Evolutionary conservation across 2,113 vertebrate genomes (phyloP), one percentile per base, ranked within the genome.

Genomic region (Phalacrocorax aristotelis): DNA sequence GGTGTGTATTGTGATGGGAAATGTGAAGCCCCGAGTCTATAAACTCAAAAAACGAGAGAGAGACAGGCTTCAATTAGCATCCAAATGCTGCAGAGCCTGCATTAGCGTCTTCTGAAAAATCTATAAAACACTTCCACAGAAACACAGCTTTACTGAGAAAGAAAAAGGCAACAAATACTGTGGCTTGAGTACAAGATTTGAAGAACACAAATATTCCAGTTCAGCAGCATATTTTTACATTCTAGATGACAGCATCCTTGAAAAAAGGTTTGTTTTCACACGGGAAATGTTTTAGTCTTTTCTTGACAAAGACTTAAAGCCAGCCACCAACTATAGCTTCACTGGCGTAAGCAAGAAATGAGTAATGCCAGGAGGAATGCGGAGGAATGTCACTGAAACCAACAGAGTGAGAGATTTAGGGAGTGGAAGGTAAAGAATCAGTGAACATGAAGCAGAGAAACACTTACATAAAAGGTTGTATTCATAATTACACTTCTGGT

Each of bases 401-500:
- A 7, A 1, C 19, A 7, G 8, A 23, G 58, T 8, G 60, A 78
- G 40, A 68, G 62, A n/a, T 20, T 5, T 4, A 38, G 81, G 90
- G 68, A 66, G 61, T 7, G 83, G 54, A 74, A 83, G 72, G 89
- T n/a, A 4, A 52, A 40, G 72, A 66, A 44, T 65, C 51, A 7
- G 72, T 42, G 38, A 15, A 25, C 0, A 13, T 9, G 83, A 46
- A 64, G 72, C 46, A 61, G 54, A 78, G 58, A 30, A 77, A n/a
- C 51, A 1, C n/a, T 66, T 4, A 0, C 1, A 68, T 36, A n/a
- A 82, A 6, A 29, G 65, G 52, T 64, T 2, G 68, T 10, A 5
- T 19, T 77, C 55, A 20, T 69, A 7, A 8, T 15, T 12, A 27
- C 15, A 15, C 55, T 64, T 20, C 54, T 1, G 80, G 81, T 66